Evolutionary conservation across 2,113 vertebrate genomes (phyloP).

Genomic region (Lucifuga dentata): DNA sequence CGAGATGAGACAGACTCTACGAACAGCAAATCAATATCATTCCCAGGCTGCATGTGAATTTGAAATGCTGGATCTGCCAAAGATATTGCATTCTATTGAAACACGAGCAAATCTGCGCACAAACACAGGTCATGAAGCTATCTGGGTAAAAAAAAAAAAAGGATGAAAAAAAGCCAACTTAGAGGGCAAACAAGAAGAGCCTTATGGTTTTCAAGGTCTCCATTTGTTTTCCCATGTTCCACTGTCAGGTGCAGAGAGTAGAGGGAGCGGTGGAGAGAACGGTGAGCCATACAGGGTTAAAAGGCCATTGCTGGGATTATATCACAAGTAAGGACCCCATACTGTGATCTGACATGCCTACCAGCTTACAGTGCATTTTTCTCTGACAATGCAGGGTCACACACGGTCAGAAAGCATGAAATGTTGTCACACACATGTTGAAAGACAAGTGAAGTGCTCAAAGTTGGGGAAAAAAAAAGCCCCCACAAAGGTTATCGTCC

Average conservation of each 20-base stretch:
- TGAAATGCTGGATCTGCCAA: conserved; percentile 33
- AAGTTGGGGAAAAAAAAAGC: conserved; percentile 37
- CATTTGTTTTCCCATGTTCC: conserved; percentile 82
- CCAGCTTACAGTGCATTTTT: conserved; percentile 82
- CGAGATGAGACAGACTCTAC: conserved; percentile 69
- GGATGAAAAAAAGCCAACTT: conserved; percentile 45
- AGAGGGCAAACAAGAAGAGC: conserved; percentile 77
- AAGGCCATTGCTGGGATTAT: conserved; percentile 81
- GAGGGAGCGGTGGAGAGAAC: conserved; percentile 59
- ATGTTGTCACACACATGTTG: conserved; percentile 70
- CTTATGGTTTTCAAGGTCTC: conserved; percentile 84
- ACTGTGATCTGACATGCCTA: conserved; percentile 79
- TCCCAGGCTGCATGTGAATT: conserved; percentile 65
- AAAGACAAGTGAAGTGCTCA: conserved; percentile 63
- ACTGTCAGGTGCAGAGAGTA: conserved; percentile 69
- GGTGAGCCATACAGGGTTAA: conserved; percentile 73
- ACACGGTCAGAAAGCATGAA: conserved; percentile 71
- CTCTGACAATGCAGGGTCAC: conserved; percentile 78
- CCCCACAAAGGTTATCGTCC: conserved; percentile 63
- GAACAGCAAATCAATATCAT: conserved; percentile 81
- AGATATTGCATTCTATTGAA: conserved; percentile 57
- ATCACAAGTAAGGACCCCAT: conserved; percentile 80
- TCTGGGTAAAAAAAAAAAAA: conserved; percentile 14
- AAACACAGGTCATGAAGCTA: conserved; percentile 41
- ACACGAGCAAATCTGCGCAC: conserved; percentile 52